phyloP scores from a whole-genome alignment of 2,113 vertebrate species.

The Atrichornis clamosus region DNA sequence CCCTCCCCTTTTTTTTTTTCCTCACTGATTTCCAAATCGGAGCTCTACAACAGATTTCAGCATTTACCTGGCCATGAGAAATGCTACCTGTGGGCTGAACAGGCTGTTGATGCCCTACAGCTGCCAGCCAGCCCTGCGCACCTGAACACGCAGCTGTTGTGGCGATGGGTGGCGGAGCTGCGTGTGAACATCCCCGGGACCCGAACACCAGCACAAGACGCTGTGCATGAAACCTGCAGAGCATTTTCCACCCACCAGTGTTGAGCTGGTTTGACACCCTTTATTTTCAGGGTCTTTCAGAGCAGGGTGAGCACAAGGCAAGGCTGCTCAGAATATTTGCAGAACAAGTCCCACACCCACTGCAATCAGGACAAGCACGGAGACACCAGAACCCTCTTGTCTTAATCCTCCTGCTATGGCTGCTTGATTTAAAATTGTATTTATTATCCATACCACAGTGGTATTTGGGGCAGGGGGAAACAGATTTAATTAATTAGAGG shows the following conservation, averaged over 20 bases:
- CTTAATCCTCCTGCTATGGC: constrained; percentile 21
- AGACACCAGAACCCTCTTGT: not conserved
- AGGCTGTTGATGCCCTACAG: rapidly evolving
- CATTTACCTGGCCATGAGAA: not conserved
- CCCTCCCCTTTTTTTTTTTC: not conserved
- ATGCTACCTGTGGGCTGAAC: not conserved
- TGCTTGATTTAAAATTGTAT: not conserved
- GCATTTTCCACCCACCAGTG: not conserved
- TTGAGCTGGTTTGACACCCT: rapidly evolving
- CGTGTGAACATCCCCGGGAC: not conserved
- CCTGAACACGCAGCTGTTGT: rapidly evolving
- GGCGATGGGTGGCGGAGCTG: rapidly evolving
- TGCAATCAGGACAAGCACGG: not conserved
- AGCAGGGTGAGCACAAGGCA: rapidly evolving
- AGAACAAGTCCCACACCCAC: not conserved
- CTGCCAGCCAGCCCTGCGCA: not conserved
- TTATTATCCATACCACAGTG: constrained; percentile 2
- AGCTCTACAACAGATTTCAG: not conserved
- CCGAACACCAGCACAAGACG: rapidly evolving
- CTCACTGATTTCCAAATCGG: not conserved
- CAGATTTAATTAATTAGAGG: constrained; percentile 57
- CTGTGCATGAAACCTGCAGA: rapidly evolving
- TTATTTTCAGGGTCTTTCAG: not conserved
- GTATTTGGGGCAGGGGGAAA: not conserved
- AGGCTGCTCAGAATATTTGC: not conserved